Evolutionary conservation across 30 jellyfish, hydroid and myxozoan genomes (phyloP).

Genomic region (Aurelia sp.): DNA sequence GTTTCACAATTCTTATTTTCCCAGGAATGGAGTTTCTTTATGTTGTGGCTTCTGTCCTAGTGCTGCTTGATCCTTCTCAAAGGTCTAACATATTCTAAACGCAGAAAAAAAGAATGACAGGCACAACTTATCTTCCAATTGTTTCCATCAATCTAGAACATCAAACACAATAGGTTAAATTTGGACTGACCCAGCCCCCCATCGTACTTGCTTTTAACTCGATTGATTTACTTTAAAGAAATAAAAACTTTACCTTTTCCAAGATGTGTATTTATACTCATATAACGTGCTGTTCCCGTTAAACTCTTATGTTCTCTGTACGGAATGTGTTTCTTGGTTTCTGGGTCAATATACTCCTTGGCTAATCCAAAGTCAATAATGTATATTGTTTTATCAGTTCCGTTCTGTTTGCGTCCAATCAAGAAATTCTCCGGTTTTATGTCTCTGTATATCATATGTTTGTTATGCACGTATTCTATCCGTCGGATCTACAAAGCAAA

Average conservation of each 20-base stretch:
- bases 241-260: conserved; percentile 85
- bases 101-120: no score
- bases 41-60: no score
- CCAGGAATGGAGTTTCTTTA: no score
- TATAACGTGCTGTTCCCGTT: conserved; percentile 99
- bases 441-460: conserved; percentile 97
- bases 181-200: no score
- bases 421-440: conserved; percentile 98
- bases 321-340: conserved; percentile 97
- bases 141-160: no score
- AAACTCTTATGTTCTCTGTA: conserved; percentile 97
- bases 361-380: conserved; percentile 99
- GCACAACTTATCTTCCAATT: no score
- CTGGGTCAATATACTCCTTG: conserved; percentile 99
- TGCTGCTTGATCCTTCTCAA: no score
- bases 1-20: no score
- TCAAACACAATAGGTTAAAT: no score
- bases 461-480: conserved; percentile 93
- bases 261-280: conserved; percentile 99
- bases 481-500: conserved; percentile 79
- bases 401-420: conserved; percentile 95
- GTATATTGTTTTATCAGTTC: conserved; percentile 93
- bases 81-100: no score
- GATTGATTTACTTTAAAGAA: no score
- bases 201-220: no score